A percentile compares a stretch with the other conserved stretches of the same genome.
Conservation (phyloP, 2,888 invertebrate species). For the Helleia helle region DNA sequence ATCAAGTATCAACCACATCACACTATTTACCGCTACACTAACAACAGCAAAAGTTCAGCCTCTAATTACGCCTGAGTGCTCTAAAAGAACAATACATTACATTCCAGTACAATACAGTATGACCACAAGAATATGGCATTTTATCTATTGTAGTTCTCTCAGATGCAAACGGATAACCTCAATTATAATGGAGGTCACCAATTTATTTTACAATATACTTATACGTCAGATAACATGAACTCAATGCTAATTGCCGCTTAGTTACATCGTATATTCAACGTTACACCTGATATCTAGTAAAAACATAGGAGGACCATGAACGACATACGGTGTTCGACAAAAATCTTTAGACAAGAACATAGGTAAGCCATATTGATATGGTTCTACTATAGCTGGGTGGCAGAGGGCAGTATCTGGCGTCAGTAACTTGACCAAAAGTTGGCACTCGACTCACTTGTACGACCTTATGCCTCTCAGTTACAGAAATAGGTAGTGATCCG, state of each 20-base stretch:
- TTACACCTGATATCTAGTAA: too few relatives aligned
- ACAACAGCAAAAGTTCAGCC: conserved; percentile 63
- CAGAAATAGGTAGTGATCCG: conserved; percentile 57
- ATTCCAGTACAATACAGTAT: conserved; percentile 3
- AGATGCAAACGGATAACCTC: too few relatives aligned
- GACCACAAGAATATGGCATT: conserved; percentile 7
- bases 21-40: conserved; percentile 63
- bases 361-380: conserved; percentile 3
- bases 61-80: conserved; percentile 63
- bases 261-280: too few relatives aligned
- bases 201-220: too few relatives aligned
- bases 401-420: conserved; percentile 56
- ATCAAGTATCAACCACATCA: conserved; percentile 62
- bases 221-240: too few relatives aligned
- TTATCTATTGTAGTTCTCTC: background rate
- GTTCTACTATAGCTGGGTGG: conserved; percentile 55
- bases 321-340: too few relatives aligned
- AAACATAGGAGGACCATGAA: too few relatives aligned
- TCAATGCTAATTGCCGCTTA: too few relatives aligned
- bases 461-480: conserved; percentile 69
- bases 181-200: too few relatives aligned
- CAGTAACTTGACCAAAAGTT: conserved; percentile 25
- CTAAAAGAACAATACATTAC: conserved; percentile 38
- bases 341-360: background rate
- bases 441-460: conserved; percentile 32